These are phyloP conservation scores for Ormyrus rosae DNA, from an alignment of 2,888 invertebrate genomes.

Conservation along the genomic window DNA sequence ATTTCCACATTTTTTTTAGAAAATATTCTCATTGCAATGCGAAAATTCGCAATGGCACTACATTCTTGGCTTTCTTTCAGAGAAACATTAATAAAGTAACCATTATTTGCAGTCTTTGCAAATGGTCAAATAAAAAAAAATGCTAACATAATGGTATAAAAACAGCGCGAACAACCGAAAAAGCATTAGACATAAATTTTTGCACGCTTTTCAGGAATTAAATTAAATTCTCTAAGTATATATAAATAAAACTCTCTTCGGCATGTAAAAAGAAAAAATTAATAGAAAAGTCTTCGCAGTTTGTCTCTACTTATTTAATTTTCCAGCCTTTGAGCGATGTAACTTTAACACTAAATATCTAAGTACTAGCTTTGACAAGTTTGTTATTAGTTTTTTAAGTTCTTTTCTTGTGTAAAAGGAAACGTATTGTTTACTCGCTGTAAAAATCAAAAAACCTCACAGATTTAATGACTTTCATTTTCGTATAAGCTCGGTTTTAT, in stretches of 20 bases:
- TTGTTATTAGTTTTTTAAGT: conserved; percentile 3
- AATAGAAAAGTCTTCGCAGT: conserved; percentile 17
- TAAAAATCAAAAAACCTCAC: too few species aligned
- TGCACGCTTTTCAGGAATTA: neutral
- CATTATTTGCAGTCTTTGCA: conserved; percentile 37
- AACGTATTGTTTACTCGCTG: too few species aligned
- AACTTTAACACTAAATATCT: conserved; percentile 50
- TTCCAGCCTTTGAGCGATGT: conserved; percentile 28
- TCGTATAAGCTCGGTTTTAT: too few species aligned
- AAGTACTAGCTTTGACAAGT: conserved; percentile 45
- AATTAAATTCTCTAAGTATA: neutral
- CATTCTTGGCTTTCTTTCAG: neutral
- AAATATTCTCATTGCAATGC: conserved; percentile 5
- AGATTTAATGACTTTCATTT: too few species aligned
- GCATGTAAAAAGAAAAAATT: conserved; percentile 6
- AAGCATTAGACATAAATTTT: conserved; percentile 26
- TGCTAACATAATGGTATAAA: conserved; percentile 16
- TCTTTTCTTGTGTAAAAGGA: neutral
- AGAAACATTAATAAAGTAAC: conserved; percentile 6
- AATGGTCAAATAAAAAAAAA: conserved; percentile 7
- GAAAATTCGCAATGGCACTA: conserved; percentile 27
- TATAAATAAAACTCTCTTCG: conserved; percentile 10
- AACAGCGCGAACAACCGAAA: conserved; percentile 16
- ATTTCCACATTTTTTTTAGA: conserved; percentile 13
- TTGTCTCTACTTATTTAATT: conserved; percentile 9